Conservation (phyloP, 2,888 invertebrate species). For the Oeneis ivallda region DNA sequence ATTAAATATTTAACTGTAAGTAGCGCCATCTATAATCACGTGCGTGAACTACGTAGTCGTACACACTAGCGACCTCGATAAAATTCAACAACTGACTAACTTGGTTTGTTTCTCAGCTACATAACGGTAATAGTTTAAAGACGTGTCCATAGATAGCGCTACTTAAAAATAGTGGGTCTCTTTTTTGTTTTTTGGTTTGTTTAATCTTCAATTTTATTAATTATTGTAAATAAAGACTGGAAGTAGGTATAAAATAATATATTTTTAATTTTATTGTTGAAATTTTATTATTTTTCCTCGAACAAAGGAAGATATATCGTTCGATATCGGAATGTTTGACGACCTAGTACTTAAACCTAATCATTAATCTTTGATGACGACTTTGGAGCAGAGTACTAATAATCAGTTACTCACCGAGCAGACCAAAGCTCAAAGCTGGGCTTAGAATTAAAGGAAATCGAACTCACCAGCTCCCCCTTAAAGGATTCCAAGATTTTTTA, state of each 20-base stretch:
- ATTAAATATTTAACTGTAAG: neutral
- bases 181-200: neutral
- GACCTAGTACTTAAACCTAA: too few relatives aligned
- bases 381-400: too few relatives aligned
- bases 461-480: too few relatives aligned
- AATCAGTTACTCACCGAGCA: too few relatives aligned
- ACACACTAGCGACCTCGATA: neutral
- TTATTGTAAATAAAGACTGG: constrained; percentile 4
- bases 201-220: too few relatives aligned
- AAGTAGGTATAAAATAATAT: neutral
- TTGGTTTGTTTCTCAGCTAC: neutral
- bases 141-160: constrained; percentile 12
- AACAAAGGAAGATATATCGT: too few relatives aligned
- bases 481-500: too few relatives aligned
- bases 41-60: neutral
- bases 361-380: too few relatives aligned
- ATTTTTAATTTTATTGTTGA: neutral
- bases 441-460: too few relatives aligned
- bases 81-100: neutral
- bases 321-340: too few relatives aligned
- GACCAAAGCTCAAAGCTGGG: too few relatives aligned
- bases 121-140: neutral
- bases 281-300: neutral
- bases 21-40: constrained; percentile 26
- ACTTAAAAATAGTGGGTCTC: neutral